Base-by-base conservation (phyloP, 1,140 invertebrate species). In the Eumeta japonica region DNA sequence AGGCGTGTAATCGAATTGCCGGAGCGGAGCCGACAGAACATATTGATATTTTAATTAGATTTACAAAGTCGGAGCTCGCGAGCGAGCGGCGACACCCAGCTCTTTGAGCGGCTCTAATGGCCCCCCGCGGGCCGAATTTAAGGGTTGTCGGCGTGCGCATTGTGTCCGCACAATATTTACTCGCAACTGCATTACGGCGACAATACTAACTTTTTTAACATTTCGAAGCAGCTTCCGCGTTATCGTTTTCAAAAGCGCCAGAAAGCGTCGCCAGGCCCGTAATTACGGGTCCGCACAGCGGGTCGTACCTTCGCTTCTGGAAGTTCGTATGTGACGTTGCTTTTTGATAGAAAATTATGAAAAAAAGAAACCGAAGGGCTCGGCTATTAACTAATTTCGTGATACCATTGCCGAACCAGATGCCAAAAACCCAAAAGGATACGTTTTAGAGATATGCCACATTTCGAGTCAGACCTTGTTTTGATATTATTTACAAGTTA, bases 11-110 rank as follows among this genome's bases (percentile, higher is more conserved):
- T 74, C 62, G 54, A 71, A 71, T 71, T 67, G 63, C 71, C 63
- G 62, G 62, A 64, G 54, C 56, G 60, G 62, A 55, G 46, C 50
- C 46, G 53, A 52, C 59, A 48, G 50, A 70, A 58, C 67, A 70
- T 72, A 74, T 72, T 74, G 67, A 72, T 74, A 74, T 74, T 74
- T 72, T 72, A 74, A 74, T 74, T 74, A 74, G 70, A 74, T 74
- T 72, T 68, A 72, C 65, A 68, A 70, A 70, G 65, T 70, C 63
- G 58, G 41, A 40, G 52, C 56, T 55, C 45, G 58, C 56, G 58
- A 51, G 52, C 50, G 46, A 54, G 41, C 48, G 63, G 62, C 55
- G 40, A 61, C 66, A 63, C 63, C 66, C 66, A 71, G 68, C 66
- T 74, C 70, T 74, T 70, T 72, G 62, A 63, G 55, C 55, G 51